These are phyloP conservation scores for Elmis aenea DNA, from an alignment of 2,888 invertebrate genomes.

Conservation along the genomic window DNA sequence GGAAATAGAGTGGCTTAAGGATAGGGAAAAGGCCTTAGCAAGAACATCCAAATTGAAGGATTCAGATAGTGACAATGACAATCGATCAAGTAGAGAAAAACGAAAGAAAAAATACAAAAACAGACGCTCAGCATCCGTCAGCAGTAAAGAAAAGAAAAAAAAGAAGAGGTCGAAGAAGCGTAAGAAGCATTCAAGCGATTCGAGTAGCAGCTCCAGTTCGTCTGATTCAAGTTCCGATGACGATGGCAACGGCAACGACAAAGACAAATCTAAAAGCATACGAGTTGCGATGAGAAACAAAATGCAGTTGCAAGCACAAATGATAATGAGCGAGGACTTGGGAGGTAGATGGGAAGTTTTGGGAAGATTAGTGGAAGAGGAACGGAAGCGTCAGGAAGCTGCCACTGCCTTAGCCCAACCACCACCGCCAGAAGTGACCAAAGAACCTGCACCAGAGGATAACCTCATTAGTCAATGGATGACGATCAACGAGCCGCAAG, in stretches of 20 bases:
- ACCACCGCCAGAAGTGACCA: constrained; percentile 27
- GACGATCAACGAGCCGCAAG: constrained; percentile 46
- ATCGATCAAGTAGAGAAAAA: constrained; percentile 8
- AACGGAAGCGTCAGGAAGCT: constrained; percentile 42
- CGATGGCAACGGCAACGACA: constrained; percentile 39
- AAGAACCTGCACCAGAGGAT: constrained; percentile 32
- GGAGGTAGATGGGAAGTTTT: constrained; percentile 43
- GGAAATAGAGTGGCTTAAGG: constrained; percentile 82
- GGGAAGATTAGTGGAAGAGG: constrained; percentile 49
- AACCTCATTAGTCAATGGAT: constrained; percentile 49
- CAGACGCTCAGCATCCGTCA: constrained; percentile 28
- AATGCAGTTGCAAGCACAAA: constrained; percentile 48
- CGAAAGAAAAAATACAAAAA: constrained; percentile 31
- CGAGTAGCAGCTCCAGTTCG: constrained; percentile 46
- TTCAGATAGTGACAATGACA: constrained; percentile 26
- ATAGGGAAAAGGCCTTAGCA: constrained; percentile 54
- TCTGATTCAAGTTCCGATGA: constrained; percentile 46
- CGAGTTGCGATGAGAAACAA: constrained; percentile 62
- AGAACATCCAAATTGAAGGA: constrained; percentile 33
- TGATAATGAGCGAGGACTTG: constrained; percentile 47
- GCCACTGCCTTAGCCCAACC: neutral
- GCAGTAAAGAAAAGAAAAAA: constrained; percentile 51
- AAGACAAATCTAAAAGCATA: constrained; percentile 56
- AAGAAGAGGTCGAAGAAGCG: constrained; percentile 47
- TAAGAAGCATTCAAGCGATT: constrained; percentile 40